Evolutionary conservation across 1,140 invertebrate species (phyloP).

Genomic region (Bombus confusus): DNA sequence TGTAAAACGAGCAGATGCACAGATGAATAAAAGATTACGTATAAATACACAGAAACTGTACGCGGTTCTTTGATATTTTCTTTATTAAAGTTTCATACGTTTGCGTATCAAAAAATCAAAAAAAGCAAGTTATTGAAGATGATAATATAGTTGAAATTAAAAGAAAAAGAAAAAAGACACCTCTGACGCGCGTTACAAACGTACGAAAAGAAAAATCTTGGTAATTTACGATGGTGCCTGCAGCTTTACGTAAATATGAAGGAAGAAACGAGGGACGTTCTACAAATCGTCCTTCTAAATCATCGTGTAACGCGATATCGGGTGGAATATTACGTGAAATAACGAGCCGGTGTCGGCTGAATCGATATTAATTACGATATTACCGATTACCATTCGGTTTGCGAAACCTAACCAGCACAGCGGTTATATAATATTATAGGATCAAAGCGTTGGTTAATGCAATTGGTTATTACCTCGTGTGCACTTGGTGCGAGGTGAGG

Average conservation of each 20-base stretch:
- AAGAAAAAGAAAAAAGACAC: too few species aligned
- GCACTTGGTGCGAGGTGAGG: too few species aligned
- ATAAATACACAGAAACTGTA: too few species aligned
- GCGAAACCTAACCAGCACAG: slow-evolving; percentile 26
- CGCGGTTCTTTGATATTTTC: too few species aligned
- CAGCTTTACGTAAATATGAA: background rate
- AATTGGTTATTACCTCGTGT: slow-evolving; percentile 7
- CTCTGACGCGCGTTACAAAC: too few species aligned
- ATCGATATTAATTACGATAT: slow-evolving; percentile 49
- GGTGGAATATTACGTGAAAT: background rate
- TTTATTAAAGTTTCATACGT: too few species aligned
- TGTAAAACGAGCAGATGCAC: too few species aligned
- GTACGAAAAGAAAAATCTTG: background rate
- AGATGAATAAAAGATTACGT: too few species aligned
- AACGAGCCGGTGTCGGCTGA: background rate
- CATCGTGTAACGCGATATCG: background rate
- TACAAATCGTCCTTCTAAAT: background rate
- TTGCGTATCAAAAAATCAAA: too few species aligned
- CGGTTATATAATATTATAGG: slow-evolving; percentile 34
- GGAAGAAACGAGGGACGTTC: background rate
- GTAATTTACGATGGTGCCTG: background rate
- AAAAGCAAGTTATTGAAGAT: too few species aligned
- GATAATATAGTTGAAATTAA: too few species aligned
- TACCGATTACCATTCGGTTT: slow-evolving; percentile 36
- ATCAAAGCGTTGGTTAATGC: slow-evolving; percentile 43